These are phyloP conservation scores for Lepetodrilus schrolli DNA, from an alignment of 2,888 invertebrate species.

Conservation along the genomic window DNA sequence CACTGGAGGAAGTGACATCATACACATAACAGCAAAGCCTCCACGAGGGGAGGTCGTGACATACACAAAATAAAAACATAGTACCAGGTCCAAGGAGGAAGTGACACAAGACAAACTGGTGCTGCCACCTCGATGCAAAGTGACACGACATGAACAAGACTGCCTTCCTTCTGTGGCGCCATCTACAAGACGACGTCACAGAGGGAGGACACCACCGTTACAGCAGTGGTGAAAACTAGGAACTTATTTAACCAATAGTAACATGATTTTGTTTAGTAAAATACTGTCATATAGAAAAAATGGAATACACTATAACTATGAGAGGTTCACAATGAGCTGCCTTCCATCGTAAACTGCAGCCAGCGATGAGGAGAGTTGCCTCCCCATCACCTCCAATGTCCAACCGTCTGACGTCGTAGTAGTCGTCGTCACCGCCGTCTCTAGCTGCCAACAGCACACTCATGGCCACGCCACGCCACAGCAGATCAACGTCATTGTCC, in stretches of 20 bases:
- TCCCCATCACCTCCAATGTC: too few species aligned
- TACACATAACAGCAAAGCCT: conserved; percentile 16
- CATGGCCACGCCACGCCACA: too few species aligned
- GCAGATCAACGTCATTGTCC: too few species aligned
- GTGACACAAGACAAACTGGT: conserved; percentile 15
- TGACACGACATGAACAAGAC: background rate
- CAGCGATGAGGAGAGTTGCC: background rate
- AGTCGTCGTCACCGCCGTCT: too few species aligned
- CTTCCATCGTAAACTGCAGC: background rate
- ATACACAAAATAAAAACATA: conserved; percentile 22
- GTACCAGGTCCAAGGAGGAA: conserved; percentile 21
- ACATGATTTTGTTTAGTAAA: conserved; percentile 26
- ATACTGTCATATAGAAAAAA: conserved; percentile 26
- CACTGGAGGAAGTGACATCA: conserved; percentile 25
- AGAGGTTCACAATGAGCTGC: conserved; percentile 11
- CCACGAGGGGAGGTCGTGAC: conserved; percentile 17
- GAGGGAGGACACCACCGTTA: background rate
- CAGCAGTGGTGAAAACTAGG: background rate
- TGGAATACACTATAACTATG: conserved; percentile 23
- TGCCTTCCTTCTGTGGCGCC: background rate
- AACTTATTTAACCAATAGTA: conserved; percentile 3
- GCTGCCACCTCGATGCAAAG: background rate
- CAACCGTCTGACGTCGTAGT: too few species aligned
- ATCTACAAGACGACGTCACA: background rate
- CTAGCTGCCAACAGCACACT: too few species aligned